These are phyloP conservation scores for Calidris pugnax DNA, from an alignment of 2,113 vertebrate genomes.

Conservation along the genomic window DNA sequence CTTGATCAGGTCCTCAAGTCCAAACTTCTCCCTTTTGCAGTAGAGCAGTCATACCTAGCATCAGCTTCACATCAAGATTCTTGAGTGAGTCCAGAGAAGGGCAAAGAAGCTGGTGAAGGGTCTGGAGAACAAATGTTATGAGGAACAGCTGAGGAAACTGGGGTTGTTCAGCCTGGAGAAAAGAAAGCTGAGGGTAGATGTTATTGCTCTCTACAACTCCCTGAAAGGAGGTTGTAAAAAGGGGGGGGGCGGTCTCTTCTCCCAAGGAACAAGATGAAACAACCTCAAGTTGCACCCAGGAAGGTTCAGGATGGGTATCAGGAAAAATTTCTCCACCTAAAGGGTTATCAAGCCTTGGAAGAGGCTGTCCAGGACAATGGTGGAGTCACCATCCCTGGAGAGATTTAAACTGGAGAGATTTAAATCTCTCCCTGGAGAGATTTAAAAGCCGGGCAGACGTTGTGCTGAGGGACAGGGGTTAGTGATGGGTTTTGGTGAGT, in stretches of 20 bases:
- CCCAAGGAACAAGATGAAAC: background rate
- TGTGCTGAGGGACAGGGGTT: background rate
- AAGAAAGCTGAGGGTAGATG: background rate
- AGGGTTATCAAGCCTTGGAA: background rate
- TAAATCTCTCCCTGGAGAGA: background rate
- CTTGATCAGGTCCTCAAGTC: background rate
- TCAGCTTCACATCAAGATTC: background rate
- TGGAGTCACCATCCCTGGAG: background rate
- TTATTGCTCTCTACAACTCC: background rate
- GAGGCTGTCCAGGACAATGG: background rate
- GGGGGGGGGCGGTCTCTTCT: background rate
- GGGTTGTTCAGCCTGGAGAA: background rate
- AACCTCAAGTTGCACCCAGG: background rate
- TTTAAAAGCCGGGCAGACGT: background rate
- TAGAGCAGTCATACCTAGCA: no score
- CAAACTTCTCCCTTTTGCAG: background rate
- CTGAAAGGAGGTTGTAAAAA: background rate
- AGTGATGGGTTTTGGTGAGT: background rate
- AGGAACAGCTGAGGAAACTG: background rate
- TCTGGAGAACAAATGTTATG: background rate
- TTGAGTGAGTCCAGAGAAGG: background rate
- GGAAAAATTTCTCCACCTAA: background rate
- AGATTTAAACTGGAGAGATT: no score
- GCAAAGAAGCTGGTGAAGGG: background rate
- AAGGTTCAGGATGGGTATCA: background rate